A percentile compares a stretch with the other conserved stretches of the same genome.
Conservation (phyloP, 2,113 vertebrate species). For the Caloenas nicobarica region DNA sequence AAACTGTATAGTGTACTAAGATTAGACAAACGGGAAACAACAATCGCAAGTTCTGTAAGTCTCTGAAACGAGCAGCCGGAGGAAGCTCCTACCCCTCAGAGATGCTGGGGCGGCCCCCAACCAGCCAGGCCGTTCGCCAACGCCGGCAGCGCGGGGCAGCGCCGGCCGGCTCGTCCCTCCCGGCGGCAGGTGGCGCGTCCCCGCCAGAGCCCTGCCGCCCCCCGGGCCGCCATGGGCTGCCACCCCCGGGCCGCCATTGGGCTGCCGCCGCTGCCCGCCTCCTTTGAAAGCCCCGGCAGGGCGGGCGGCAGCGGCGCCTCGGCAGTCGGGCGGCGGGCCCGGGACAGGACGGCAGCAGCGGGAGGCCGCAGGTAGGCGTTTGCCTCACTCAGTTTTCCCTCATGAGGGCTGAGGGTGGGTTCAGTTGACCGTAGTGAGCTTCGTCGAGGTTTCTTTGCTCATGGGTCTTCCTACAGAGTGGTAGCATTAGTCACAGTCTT, state of each 20-base stretch:
- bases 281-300: conserved; percentile 31
- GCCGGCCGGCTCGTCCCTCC: accelerated
- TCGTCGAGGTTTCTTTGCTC: accelerated
- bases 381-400: accelerated
- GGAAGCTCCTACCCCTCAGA: not conserved
- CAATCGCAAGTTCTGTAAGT: not conserved
- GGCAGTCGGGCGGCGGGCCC: not conserved
- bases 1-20: not conserved
- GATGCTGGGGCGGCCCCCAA: not conserved
- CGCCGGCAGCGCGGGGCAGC: accelerated
- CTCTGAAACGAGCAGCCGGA: not conserved
- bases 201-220: not conserved
- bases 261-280: conserved; percentile 7
- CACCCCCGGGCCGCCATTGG: too few species aligned
- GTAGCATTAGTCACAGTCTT: accelerated
- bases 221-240: not conserved
- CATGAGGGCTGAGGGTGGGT: accelerated
- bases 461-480: accelerated
- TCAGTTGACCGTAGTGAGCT: accelerated
- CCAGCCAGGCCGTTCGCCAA: accelerated
- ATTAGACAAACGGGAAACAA: not conserved
- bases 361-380: not conserved
- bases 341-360: not conserved
- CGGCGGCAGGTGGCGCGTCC: not conserved
- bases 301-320: not conserved